phyloP scores from a whole-genome alignment of 1,140 invertebrate species.

The Stenopsyche tienmushanensis region DNA sequence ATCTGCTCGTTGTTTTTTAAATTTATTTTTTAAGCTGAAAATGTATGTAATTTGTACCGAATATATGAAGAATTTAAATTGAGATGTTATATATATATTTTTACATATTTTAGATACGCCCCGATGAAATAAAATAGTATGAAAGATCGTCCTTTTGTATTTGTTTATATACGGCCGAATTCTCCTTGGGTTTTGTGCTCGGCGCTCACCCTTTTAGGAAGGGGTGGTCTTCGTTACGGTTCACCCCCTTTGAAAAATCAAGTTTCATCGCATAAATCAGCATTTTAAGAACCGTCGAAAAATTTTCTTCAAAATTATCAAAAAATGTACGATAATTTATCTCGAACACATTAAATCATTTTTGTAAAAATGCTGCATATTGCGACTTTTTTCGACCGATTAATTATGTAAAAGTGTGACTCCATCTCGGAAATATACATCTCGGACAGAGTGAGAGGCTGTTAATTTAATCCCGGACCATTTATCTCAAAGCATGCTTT shows the following conservation, averaged over 20 bases:
- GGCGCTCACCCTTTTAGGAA: slow-evolving; percentile 36
- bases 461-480: too few species aligned
- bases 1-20: too few species aligned
- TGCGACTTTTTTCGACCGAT: too few species aligned
- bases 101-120: slow-evolving; percentile 14
- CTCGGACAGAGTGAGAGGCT: too few species aligned
- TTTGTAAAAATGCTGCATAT: neutral
- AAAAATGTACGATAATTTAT: neutral
- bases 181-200: slow-evolving; percentile 27
- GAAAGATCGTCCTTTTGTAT: slow-evolving; percentile 13
- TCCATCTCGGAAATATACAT: too few species aligned
- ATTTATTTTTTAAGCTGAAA: slow-evolving; percentile 9
- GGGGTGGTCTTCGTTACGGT: slow-evolving; percentile 33
- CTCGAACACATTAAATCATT: neutral
- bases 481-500: too few species aligned
- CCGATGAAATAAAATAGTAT: slow-evolving; percentile 10
- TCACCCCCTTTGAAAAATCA: slow-evolving; percentile 30
- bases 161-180: neutral
- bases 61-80: too few species aligned
- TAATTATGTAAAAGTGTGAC: too few species aligned
- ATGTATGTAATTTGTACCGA: slow-evolving; percentile 22
- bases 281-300: slow-evolving; percentile 11
- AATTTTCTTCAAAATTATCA: neutral
- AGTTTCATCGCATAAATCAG: slow-evolving; percentile 21
- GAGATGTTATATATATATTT: too few species aligned